These are phyloP conservation scores for Lottia gigantea DNA, from an alignment of 2,888 invertebrate genomes.

Conservation along the genomic window DNA sequence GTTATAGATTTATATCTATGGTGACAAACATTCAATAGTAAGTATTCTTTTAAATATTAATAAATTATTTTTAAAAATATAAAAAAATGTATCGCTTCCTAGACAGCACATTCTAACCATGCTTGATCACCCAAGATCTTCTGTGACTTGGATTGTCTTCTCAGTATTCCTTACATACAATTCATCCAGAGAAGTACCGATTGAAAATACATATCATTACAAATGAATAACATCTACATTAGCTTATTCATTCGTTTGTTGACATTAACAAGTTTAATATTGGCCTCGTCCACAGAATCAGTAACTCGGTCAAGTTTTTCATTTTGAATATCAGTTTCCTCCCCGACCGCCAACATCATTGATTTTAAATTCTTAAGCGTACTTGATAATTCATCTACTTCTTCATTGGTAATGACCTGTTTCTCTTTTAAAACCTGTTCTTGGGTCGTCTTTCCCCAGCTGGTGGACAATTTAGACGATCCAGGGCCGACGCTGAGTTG, in stretches of 20 bases:
- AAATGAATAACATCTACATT: not conserved
- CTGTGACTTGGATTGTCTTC: too few relatives aligned
- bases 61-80: too few relatives aligned
- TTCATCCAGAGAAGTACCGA: too few relatives aligned
- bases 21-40: too few relatives aligned
- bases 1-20: too few relatives aligned
- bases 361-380: constrained; percentile 43
- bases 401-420: constrained; percentile 41
- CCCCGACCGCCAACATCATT: constrained; percentile 42
- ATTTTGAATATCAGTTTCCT: constrained; percentile 41
- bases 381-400: constrained; percentile 43
- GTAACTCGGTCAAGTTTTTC: constrained; percentile 44
- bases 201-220: too few relatives aligned
- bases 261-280: constrained; percentile 33
- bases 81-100: too few relatives aligned
- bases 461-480: not conserved
- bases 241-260: constrained; percentile 37
- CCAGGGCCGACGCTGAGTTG: too few relatives aligned
- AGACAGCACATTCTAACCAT: too few relatives aligned
- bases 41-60: too few relatives aligned
- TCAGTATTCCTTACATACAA: too few relatives aligned
- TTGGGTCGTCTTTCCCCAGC: not conserved
- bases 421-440: constrained; percentile 13
- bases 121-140: too few relatives aligned
- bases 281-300: constrained; percentile 41